Evolutionary conservation across 1,140 invertebrate species (phyloP), one percentile per base, ranked within the genome.

Genomic region (Aradophagus sp.): DNA sequence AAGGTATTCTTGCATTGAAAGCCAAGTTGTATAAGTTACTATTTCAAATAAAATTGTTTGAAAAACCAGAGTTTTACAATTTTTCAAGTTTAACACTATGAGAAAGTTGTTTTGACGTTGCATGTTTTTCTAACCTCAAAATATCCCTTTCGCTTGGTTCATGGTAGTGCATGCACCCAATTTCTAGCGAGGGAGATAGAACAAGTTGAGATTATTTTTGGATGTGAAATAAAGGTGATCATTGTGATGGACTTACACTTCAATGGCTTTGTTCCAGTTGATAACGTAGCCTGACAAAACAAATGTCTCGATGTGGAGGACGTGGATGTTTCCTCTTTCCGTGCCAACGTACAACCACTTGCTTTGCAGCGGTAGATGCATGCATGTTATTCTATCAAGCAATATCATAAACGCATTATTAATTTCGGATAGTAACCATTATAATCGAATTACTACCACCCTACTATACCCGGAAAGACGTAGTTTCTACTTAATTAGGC

Each of bases 231-330:
- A 55, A 55, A 42, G 20, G 26, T 41, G 35, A 32, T 42, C 19
- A 63, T 59, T 44, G 31, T 70, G 58, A 59, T 50, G 47, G 87
- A 95, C 96, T 97, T 89, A 99, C 97, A 99, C 89, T 93, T 99
- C 98, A 84, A 99, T 99, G 75, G 97, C 96, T 89, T 99, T 99
- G 89, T 99, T 99, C 98, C 98, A 99, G 89, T 99, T 99, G 87
- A 99, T 98, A 84, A 98, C 91, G 88, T 99, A 99, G 69, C 97
- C 97, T 78, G 96, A 99, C 73, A 99, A 90, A 77, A 91, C 88
- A 86, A 99, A 99, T 76, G 93, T 93, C 86, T 98, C 97, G 69
- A 99, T 93, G 88, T 99, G 96, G 74, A 99, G 94, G 53, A 99
- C 89, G 86, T 99, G 97, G 74, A 99, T 94, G 88, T 99, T 99